These are phyloP conservation scores for Piscicola geometra DNA, from an alignment of 2,888 invertebrate genomes.

Conservation along the genomic window DNA sequence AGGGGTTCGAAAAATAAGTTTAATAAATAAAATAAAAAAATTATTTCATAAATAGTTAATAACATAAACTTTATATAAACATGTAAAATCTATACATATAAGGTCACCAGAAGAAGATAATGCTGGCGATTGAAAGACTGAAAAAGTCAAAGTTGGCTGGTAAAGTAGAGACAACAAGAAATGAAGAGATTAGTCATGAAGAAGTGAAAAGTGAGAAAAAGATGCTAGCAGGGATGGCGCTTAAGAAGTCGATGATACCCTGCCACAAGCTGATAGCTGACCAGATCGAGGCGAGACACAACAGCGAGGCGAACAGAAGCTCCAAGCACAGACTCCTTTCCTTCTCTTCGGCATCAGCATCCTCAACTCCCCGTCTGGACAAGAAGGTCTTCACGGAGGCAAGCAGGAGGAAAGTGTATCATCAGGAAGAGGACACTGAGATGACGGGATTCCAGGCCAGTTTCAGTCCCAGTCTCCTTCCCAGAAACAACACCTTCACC, in stretches of 20 bases:
- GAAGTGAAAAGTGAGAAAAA: too few species aligned
- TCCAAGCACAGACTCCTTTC: not conserved
- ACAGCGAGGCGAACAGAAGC: not conserved
- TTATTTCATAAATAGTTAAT: too few species aligned
- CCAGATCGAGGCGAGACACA: constrained; percentile 27
- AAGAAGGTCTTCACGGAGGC: not conserved
- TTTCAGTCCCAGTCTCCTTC: not conserved
- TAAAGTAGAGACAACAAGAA: not conserved
- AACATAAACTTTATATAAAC: too few species aligned
- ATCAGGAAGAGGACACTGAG: not conserved
- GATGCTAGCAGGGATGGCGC: constrained; percentile 29
- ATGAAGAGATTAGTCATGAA: too few species aligned
- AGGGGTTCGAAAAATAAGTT: too few species aligned
- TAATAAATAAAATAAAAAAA: too few species aligned
- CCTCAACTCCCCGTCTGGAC: not conserved
- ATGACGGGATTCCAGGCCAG: not conserved
- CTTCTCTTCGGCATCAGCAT: not conserved
- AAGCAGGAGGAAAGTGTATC: not conserved
- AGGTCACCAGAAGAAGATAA: constrained; percentile 96
- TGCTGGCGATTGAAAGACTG: constrained; percentile 90
- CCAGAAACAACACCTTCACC: not conserved
- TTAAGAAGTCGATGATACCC: constrained; percentile 13
- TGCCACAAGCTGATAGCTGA: constrained; percentile 33
- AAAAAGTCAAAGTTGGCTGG: constrained; percentile 65
- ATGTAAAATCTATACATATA: constrained; percentile 50